Evolutionary conservation across 30 jellyfish, hydroid and myxozoan species (phyloP).

Genomic region (Pseudorhiza aurosa): DNA sequence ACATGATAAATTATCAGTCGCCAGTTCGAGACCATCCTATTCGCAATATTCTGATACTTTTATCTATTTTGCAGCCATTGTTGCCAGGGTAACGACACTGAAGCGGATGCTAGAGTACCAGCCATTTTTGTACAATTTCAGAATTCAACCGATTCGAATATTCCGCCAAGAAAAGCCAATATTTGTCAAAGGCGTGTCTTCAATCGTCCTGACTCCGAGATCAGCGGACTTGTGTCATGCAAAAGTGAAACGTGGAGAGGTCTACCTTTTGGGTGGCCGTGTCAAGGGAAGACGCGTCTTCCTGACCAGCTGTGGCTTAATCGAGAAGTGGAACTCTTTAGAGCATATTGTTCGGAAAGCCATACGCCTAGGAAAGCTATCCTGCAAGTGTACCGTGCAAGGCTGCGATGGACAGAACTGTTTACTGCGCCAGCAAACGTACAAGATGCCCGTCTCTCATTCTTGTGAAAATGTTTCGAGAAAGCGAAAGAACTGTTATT

Average conservation of each 20-base stretch:
- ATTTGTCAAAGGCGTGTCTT: conserved; percentile 58
- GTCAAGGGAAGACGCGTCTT: conserved; percentile 76
- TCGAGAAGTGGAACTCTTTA: conserved; percentile 67
- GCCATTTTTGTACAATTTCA: conserved; percentile 61
- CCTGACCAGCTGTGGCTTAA: conserved; percentile 91
- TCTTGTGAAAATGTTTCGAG: conserved; percentile 68
- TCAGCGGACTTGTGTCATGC: conserved; percentile 87
- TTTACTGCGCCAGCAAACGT: conserved; percentile 11
- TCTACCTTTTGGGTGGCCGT: conserved; percentile 82
- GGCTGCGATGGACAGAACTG: conserved; percentile 89
- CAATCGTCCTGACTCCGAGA: conserved; percentile 77
- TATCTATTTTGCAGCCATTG: conserved; percentile 77
- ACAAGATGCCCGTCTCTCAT: conserved; percentile 69
- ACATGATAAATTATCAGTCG: too few species aligned
- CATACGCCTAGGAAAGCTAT: conserved; percentile 71
- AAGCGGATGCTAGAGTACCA: conserved; percentile 58
- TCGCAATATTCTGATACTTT: too few species aligned
- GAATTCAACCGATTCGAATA: conserved; percentile 56
- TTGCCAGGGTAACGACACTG: conserved; percentile 67
- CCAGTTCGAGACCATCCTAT: too few species aligned
- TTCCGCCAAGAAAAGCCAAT: conserved; percentile 72
- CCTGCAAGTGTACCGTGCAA: conserved; percentile 82
- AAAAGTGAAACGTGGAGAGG: conserved; percentile 55
- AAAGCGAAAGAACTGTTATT: conserved; percentile 56
- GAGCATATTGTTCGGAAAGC: conserved; percentile 72